A percentile compares a stretch with the other conserved stretches of the same genome.
Conservation (phyloP, 2,113 vertebrate genomes). For the human region GRCh38 chr22:32309501-32310000, state of each 20-base stretch:
- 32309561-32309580: background rate
- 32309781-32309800: background rate
- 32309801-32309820: rapidly evolving
- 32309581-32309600: background rate
- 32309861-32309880: rapidly evolving
- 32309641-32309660: background rate
- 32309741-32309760: rapidly evolving
- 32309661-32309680: background rate
- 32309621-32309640: background rate
- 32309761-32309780: too few species aligned
- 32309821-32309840: rapidly evolving
- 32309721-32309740: rapidly evolving
- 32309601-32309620: rapidly evolving
- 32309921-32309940: background rate
- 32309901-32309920: too few species aligned
- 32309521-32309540: background rate
- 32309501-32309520: background rate
- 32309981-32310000: background rate
- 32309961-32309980: background rate
- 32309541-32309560: background rate
- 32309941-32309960: background rate
- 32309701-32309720: too few species aligned
- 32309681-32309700: background rate
- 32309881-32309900: rapidly evolving
- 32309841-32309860: background rate